Evolutionary conservation across 1,140 invertebrate species (phyloP).

Genomic region (Leptinotarsa lineolata): DNA sequence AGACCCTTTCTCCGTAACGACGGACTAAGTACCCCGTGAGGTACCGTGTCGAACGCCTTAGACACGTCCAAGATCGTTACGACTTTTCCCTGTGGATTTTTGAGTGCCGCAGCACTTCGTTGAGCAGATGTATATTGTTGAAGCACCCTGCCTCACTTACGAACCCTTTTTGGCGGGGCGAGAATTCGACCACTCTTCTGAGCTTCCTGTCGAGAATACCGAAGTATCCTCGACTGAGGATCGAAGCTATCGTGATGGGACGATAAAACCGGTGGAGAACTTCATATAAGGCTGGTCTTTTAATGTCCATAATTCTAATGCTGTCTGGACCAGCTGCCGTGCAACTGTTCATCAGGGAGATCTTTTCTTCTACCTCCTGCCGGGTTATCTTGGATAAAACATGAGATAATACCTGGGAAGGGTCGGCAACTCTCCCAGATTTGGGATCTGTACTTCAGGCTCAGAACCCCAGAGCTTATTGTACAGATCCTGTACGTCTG

Average conservation of each 20-base stretch:
- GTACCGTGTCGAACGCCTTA: conserved; percentile 55
- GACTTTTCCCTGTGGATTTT: conserved; percentile 38
- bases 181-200: neutral
- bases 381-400: neutral
- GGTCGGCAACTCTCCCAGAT: neutral
- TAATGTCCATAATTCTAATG: neutral
- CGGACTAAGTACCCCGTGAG: conserved; percentile 47
- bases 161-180: conserved; percentile 38
- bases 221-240: conserved; percentile 29
- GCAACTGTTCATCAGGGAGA: neutral
- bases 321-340: conserved; percentile 24
- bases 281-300: neutral
- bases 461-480: conserved; percentile 14
- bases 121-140: conserved; percentile 24
- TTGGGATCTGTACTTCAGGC: neutral
- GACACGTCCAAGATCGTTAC: conserved; percentile 48
- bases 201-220: conserved; percentile 16
- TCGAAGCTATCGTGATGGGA: conserved; percentile 38
- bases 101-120: conserved; percentile 6
- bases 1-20: conserved; percentile 35
- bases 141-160: conserved; percentile 27
- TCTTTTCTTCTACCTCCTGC: neutral
- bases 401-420: too few relatives aligned
- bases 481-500: neutral
- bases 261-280: conserved; percentile 30